These are phyloP conservation scores for Lordiphosa mommai DNA, from an alignment of 1,140 invertebrate genomes.

Conservation along the genomic window DNA sequence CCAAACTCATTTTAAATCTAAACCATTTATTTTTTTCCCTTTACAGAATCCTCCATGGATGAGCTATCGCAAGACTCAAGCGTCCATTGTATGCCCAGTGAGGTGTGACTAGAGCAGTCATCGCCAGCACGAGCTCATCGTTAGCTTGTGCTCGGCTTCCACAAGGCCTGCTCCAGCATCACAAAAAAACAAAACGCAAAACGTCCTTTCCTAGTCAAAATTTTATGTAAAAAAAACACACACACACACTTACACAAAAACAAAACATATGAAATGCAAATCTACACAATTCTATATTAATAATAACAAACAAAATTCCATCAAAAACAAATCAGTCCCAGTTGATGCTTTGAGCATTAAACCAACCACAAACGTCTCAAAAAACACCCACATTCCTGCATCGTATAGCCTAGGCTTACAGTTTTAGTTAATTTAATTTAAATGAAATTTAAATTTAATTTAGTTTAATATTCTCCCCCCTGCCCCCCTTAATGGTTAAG, in stretches of 20 bases:
- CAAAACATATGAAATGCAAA: constrained; percentile 18
- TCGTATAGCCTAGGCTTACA: constrained; percentile 47
- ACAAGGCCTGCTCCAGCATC: constrained; percentile 2
- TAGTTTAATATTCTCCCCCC: constrained; percentile 54
- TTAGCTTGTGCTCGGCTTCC: constrained; percentile 30
- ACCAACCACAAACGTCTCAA: constrained; percentile 5
- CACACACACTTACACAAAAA: too few relatives aligned
- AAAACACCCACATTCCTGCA: constrained; percentile 55
- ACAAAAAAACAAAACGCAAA: constrained; percentile 21
- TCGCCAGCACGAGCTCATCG: constrained; percentile 64
- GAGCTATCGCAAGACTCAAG: constrained; percentile 90
- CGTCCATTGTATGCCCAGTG: constrained; percentile 88
- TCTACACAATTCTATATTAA: background rate
- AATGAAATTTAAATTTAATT: constrained; percentile 78
- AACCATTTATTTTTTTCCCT: background rate
- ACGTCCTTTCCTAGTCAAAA: constrained; percentile 79
- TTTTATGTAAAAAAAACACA: constrained; percentile 55
- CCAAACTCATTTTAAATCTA: too few relatives aligned
- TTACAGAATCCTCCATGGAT: constrained; percentile 88
- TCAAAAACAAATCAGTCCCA: constrained; percentile 36
- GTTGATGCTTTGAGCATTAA: constrained; percentile 55
- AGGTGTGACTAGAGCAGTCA: constrained; percentile 82
- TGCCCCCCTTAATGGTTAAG: constrained; percentile 47
- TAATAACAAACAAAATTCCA: constrained; percentile 10
- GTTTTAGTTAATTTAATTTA: constrained; percentile 75